These are phyloP conservation scores for Cromileptes altivelis DNA, from an alignment of 2,113 vertebrate species.

Conservation along the genomic window DNA sequence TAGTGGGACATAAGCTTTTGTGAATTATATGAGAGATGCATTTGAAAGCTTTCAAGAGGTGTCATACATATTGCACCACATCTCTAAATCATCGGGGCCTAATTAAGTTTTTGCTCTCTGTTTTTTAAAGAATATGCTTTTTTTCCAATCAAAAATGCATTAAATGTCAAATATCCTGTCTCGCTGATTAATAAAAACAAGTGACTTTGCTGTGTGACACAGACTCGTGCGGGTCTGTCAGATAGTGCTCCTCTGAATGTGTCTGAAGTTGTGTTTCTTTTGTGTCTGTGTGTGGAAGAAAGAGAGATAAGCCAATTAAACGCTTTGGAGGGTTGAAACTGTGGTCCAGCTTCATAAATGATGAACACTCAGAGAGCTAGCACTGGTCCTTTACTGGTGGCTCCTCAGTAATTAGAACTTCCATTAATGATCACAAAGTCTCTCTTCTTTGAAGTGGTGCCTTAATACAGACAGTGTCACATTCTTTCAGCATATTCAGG, in stretches of 20 bases:
- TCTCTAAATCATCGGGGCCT: neutral
- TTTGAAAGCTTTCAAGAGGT: conserved; percentile 31
- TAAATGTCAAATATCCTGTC: conserved; percentile 5
- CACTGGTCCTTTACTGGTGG: conserved; percentile 63
- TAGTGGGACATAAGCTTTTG: conserved; percentile 8
- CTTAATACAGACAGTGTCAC: conserved; percentile 78
- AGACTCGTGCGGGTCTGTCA: conserved; percentile 27
- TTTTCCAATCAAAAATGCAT: neutral
- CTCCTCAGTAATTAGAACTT: conserved; percentile 81
- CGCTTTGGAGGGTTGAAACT: conserved; percentile 68
- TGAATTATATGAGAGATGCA: conserved; percentile 23
- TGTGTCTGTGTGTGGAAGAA: conserved; percentile 49
- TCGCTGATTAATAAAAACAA: conserved; percentile 27
- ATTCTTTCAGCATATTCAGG: conserved; percentile 75
- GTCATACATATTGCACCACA: conserved; percentile 1
- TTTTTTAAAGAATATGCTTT: conserved; percentile 13
- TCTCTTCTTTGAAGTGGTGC: conserved; percentile 74
- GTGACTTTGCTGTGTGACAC: conserved; percentile 32
- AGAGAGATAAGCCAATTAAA: conserved; percentile 76
- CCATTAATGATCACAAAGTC: conserved; percentile 81
- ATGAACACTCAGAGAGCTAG: conserved; percentile 63
- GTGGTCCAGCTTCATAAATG: conserved; percentile 75
- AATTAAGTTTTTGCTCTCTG: neutral
- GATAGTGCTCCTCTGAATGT: conserved; percentile 39
- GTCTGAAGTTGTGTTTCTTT: conserved; percentile 50